Evolutionary conservation across 2,113 vertebrate genomes (phyloP).

Genomic region (Bungarus multicinctus): DNA sequence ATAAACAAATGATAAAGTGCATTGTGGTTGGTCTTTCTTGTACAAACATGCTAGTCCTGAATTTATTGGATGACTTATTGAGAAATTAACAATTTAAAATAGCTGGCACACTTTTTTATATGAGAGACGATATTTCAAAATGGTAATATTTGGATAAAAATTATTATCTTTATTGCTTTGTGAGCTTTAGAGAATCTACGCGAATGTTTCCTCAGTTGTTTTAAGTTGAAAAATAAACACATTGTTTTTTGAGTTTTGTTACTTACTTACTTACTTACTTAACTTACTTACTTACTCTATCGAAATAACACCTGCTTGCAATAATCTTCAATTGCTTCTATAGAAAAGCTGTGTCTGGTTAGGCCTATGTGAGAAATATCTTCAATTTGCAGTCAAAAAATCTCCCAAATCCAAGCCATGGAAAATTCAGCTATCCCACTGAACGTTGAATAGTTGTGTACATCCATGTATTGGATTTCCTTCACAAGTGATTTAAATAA

Average conservation of each 20-base stretch:
- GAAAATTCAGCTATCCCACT: background rate
- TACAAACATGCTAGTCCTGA: conserved; percentile 67
- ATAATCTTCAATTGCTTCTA: background rate
- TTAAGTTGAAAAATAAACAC: background rate
- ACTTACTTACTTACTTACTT: background rate
- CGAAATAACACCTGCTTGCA: background rate
- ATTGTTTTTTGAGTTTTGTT: background rate
- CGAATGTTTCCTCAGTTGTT: background rate
- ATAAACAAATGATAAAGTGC: conserved; percentile 52
- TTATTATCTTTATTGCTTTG: conserved; percentile 16
- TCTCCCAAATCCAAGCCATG: background rate
- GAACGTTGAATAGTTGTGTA: background rate
- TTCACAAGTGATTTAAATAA: background rate
- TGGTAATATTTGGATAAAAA: conserved; percentile 40
- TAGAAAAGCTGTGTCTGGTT: background rate
- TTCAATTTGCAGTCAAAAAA: background rate
- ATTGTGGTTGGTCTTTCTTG: conserved; percentile 64
- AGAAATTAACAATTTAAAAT: conserved; percentile 67
- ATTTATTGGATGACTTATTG: conserved; percentile 64
- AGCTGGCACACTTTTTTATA: conserved; percentile 56
- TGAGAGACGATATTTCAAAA: conserved; percentile 53
- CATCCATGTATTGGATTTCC: background rate
- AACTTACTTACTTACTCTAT: background rate
- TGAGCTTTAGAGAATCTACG: background rate
- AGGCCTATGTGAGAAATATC: background rate